Conservation (phyloP, 2,888 invertebrate species). For the Tetanocera ferruginea region DNA sequence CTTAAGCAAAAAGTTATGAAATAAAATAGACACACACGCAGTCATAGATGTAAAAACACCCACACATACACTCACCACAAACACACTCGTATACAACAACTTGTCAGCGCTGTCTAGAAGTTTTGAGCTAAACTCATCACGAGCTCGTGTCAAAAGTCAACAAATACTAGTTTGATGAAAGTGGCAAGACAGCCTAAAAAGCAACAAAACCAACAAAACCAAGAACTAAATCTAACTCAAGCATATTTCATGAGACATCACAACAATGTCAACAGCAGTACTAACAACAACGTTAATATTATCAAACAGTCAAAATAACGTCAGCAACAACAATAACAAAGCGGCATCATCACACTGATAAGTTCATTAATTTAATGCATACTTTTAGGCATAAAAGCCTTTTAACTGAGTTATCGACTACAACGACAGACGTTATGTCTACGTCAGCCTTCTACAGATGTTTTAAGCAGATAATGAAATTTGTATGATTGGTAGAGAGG, state of each 20-base stretch:
- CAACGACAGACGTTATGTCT: background rate
- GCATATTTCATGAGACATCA: conserved; percentile 16
- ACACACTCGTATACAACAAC: background rate
- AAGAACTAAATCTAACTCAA: background rate
- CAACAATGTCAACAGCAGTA: background rate
- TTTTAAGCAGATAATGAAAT: conserved; percentile 12
- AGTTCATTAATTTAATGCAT: conserved; percentile 39
- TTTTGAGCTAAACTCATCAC: background rate
- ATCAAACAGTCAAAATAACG: background rate
- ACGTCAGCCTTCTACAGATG: background rate
- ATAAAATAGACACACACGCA: background rate
- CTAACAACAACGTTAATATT: background rate
- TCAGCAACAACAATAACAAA: conserved; percentile 5
- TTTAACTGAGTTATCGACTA: conserved; percentile 19
- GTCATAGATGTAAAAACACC: background rate
- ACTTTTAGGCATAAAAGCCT: conserved; percentile 31
- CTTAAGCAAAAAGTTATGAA: background rate
- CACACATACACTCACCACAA: background rate
- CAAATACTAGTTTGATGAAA: background rate
- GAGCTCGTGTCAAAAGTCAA: conserved; percentile 17
- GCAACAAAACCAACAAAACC: background rate
- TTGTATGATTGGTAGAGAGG: background rate
- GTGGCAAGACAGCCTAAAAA: background rate
- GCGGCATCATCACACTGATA: conserved; percentile 18
- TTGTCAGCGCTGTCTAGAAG: conserved; percentile 19